Base-by-base conservation (phyloP, 2,797 vertebrate species). In the Mormyrops attenuatus region DNA sequence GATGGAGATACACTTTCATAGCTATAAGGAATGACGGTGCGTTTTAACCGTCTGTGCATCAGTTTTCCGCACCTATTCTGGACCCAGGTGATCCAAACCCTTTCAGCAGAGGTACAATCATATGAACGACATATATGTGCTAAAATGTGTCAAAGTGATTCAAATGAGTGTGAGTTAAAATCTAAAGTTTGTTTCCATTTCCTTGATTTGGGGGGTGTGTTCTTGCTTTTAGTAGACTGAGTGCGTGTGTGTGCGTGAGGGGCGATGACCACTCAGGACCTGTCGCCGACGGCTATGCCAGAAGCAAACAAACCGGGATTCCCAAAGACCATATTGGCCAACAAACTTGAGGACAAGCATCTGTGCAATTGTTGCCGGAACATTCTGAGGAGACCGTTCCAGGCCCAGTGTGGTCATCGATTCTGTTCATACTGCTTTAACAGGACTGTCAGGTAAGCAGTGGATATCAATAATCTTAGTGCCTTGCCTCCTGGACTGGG, bases 351-450 rank as follows among this genome's bases (percentile, higher is more conserved):
- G 94, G 97, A 97, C 92, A 99, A 99, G 87, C 98, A 99, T 91
- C 95, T 98, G 92, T 99, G 98, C 90, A 97, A 97, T 0, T 97
- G 96, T 86, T 99, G 98, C 89, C 95, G 94, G 93, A 97, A 98
- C 52, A 97, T 99, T 0, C 92, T 99, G 22, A 92, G 98, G 87
- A 94, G 97, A 85, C 98, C 98, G 0, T 96, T 97, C 88, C 98
- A 99, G 91, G 98, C 97, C 0, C 98, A 98, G 96, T 99, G 98
- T 0, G 98, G 98, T 57, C 98, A 99, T 89, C 97, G 98, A 88
- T 99, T 97, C 96, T 99, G 98, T 80, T 97, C 96, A 63, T 97
- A 94, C 89, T 99, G 98, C 89, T 96, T 98, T 91, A 97, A 95
- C 93, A 95, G 95, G 93, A 96, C 97, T 9, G 96, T 99, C 88